Evolutionary conservation across 1,140 invertebrate species (phyloP), one percentile per base, ranked within the genome.

Genomic region (Hylyphantes graminicola): DNA sequence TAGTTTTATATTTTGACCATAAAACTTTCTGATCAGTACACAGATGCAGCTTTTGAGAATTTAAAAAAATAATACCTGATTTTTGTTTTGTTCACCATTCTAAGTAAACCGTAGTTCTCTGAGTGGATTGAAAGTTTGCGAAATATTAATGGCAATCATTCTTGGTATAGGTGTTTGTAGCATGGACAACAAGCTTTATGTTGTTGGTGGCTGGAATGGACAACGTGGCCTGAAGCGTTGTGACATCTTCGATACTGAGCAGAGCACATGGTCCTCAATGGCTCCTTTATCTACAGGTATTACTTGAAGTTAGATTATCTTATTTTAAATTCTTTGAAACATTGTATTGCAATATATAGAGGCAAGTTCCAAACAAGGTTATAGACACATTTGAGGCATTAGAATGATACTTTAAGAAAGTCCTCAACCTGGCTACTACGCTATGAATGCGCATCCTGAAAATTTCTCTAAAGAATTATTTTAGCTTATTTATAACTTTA

Each of bases 201-300:
- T 94, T 88, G 91, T 96, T 79, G 95, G 96, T 54, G 95, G 95
- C 51, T 94, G 93, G 92, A 94, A 93, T 87, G 95, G 94, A 53
- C 93, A 95, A 88, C 89, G 91, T 79, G 94, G 93, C 54, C 92
- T 95, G 53, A 93, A 93, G 85, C 92, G 93, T 85, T 95, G 95
- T 90, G 93, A 96, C 89, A 91, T 93, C 10, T 95, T 93, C 88
- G 90, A 93, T 88, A 93, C 93, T 2, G 88, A 89, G 0, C 91
- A 89, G 2, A 91, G 92, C 80, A 88, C 88, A 17, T 96, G 95
- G 95, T 89, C 89, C 5, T 90, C 91, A 50, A 93, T 95, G 80
- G 92, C 94, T 72, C 89, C 92, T 10, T 87, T 95, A 15, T 92
- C 93, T 87, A 92, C 90, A 73, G 93, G 93, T 93, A 88, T n/a